Evolutionary conservation across 2,888 invertebrate species (phyloP), one percentile per base, ranked within the genome.

Genomic region (Catocala fraxini): DNA sequence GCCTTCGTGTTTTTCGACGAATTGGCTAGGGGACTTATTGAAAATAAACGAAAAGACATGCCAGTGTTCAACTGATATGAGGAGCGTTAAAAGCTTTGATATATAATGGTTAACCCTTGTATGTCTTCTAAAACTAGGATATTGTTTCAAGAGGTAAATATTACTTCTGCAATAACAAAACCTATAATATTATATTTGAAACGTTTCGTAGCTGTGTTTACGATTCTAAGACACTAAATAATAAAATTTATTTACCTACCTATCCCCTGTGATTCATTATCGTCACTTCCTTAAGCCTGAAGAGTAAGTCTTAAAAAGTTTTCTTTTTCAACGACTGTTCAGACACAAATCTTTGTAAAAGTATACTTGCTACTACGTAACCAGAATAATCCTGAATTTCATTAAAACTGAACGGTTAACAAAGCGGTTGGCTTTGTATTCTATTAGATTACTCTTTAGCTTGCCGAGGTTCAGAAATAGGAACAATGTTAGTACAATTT

Each of bases 191-290:
- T 25, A 25, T 25, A 25, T 13, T 46, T 13, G 4, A 15, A 5
- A 34, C n/a, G 10, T 6, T 34, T 33, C 33, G 35, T 48, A 48
- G 10, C 34, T n/a, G 5, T 34, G n/a, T 48, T 34, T 10, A 1
- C 34, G 9, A 34, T 52, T 25, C 43, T 43, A 5, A 52, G 45
- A 2, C 11, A 33, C 7, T 13, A 53, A 43, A 33, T 33, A 34
- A 54, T 6, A 34, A 15, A 34, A 45, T 12, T 9, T 25, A 43
- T 54, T 45, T 45, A 54, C 12, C 45, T 45, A 54, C 12, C 45
- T 54, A 13, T 54, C 45, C 53, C 10, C 34, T 13, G 46, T 45
- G 49, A 58, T 60, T 68, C 46, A 70, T 70, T 68, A 59, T 39
- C 56, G 68, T 65, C 59, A 55, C 54, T 55, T 65, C 56, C 60